phyloP scores from a whole-genome alignment of 2,888 invertebrate genomes.

The Anoplius nigerrimus region DNA sequence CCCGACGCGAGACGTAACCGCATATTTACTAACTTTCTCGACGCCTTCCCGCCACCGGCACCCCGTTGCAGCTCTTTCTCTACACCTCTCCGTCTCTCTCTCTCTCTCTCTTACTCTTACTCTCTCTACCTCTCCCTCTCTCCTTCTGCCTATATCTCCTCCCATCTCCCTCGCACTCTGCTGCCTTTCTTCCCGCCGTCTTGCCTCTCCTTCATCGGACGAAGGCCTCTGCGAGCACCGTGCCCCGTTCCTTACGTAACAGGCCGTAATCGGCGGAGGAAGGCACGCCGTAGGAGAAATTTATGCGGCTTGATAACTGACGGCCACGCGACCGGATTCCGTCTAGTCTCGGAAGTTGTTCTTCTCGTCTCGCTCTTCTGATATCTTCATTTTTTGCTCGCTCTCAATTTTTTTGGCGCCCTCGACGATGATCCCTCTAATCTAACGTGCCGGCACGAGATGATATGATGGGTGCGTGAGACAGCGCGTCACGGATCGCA shows the following conservation, averaged over 20 bases:
- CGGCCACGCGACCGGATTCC: background rate
- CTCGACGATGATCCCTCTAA: too few species aligned
- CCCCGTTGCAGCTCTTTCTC: slow-evolving; percentile 14
- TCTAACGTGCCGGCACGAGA: too few species aligned
- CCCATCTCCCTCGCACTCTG: slow-evolving; percentile 10
- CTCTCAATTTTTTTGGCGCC: too few species aligned
- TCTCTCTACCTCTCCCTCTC: background rate
- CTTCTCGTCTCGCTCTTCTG: background rate
- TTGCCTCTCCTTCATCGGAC: background rate
- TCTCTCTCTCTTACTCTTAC: slow-evolving; percentile 19
- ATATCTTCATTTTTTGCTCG: too few species aligned
- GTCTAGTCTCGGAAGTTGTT: background rate
- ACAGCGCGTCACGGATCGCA: too few species aligned
- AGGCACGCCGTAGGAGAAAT: slow-evolving; percentile 36
- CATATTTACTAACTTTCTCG: slow-evolving; percentile 2
- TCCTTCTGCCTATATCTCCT: background rate
- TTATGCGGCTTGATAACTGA: slow-evolving; percentile 31
- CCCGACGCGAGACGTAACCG: slow-evolving; percentile 36
- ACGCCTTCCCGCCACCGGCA: background rate
- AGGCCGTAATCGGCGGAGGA: slow-evolving; percentile 33
- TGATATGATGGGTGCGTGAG: too few species aligned
- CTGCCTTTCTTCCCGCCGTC: background rate
- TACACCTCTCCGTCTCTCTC: background rate
- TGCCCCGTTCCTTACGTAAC: slow-evolving; percentile 30
- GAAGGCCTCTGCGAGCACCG: slow-evolving; percentile 16